phyloP scores from a whole-genome alignment of 2,113 vertebrate genomes.

The Bujurquina vittata region DNA sequence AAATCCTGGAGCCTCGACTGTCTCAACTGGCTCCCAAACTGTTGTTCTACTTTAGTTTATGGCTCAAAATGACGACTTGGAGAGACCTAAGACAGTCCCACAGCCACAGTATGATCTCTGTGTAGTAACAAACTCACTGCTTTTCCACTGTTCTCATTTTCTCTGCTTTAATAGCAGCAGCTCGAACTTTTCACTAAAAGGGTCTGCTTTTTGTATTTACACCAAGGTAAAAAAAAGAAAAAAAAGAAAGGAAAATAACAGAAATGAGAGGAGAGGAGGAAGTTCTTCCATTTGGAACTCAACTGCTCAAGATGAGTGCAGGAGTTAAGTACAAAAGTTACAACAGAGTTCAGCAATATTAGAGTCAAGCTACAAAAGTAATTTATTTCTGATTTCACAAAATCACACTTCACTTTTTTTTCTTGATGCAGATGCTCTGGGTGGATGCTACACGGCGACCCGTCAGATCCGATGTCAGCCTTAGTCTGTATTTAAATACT shows the following conservation, averaged over 20 bases:
- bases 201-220: slow-evolving; percentile 15
- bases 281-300: not conserved
- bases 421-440: no score
- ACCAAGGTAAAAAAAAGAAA: not conserved
- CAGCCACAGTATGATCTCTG: slow-evolving; percentile 28
- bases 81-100: slow-evolving; percentile 48
- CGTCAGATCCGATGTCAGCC: no score
- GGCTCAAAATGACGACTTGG: slow-evolving; percentile 54
- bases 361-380: no score
- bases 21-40: slow-evolving; percentile 50
- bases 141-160: not conserved
- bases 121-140: not conserved
- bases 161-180: slow-evolving; percentile 23
- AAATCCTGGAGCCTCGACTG: slow-evolving; percentile 62
- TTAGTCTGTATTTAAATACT: no score
- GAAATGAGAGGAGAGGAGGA: not conserved
- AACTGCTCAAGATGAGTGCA: not conserved
- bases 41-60: slow-evolving; percentile 60
- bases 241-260: not conserved
- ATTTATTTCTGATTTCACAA: no score
- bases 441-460: no score
- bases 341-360: no score
- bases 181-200: slow-evolving; percentile 23
- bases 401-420: no score
- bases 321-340: not conserved